Evolutionary conservation across 2,797 vertebrate genomes (phyloP), one percentile per base, ranked within the genome.

Genomic region (Alectoris magna): DNA sequence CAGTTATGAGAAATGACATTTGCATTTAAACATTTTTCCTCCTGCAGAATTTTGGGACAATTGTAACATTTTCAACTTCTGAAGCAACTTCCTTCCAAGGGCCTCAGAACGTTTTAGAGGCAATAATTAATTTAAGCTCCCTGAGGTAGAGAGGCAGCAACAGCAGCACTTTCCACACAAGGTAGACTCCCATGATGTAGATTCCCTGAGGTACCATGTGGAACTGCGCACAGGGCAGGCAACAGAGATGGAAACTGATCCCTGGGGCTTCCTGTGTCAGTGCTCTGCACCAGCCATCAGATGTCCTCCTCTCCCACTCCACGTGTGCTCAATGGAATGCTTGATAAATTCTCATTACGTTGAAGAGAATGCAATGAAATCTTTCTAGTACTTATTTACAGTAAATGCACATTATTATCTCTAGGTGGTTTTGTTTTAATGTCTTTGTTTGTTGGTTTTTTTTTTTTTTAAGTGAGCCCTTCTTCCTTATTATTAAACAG

Each of bases 401-500:
- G 36, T 43, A 80, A 87, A 92, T 23, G 27, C 6, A 51, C 59
- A 38, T 46, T 84, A 23, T 78, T 79, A 53, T 58, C 49, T 84
- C 36, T 64, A 69, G 80, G 16, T 72, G 8, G 1, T 70, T 74
- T 84, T 66, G 29, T 12, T 75, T 68, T 62, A 43, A 64, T 43
- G 29, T 43, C 27, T 23, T n/a, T 24, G 51, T 48, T 48, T 44
- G 18, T 13, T 41, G 39, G 11, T 41, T 41, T 41, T 41, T 31
- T 38, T 26, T 16, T 15, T n/a, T 24, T 31, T 9, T 11, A 75
- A 69, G 36, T 64, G 68, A 92, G 63, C 60, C 70, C 44, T 44
- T 89, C 79, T 92, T 94, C 64, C 87, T 88, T 78, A 23, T 84
- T 94, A 84, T 51, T 88, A 91, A 97, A 93, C 17, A 94, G 58